These are phyloP conservation scores for Globodera ellingtonae DNA, from an alignment of 1,140 invertebrate species.

Conservation along the genomic window DNA sequence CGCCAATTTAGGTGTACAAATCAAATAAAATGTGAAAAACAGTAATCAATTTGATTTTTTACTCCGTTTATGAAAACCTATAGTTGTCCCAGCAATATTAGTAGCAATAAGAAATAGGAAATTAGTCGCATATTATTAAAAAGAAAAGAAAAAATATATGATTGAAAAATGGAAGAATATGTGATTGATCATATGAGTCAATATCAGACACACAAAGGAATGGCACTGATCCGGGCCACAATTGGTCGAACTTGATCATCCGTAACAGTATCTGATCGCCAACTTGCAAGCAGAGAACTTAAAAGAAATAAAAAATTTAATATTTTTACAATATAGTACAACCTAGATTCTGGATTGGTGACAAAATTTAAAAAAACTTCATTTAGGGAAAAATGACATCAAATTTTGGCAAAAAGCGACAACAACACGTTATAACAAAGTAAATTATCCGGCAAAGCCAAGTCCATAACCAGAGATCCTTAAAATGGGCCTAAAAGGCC, in stretches of 20 bases:
- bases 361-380: too few relatives aligned
- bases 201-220: conserved; percentile 14
- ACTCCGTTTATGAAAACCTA: background rate
- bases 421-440: too few relatives aligned
- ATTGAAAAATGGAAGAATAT: too few relatives aligned
- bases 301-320: background rate
- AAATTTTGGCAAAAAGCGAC: too few relatives aligned
- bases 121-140: background rate
- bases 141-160: background rate
- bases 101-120: background rate
- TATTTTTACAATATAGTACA: background rate
- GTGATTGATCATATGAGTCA: background rate
- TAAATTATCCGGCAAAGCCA: too few relatives aligned
- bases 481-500: too few relatives aligned
- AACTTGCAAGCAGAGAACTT: conserved; percentile 3
- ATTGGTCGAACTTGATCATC: conserved; percentile 24
- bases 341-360: too few relatives aligned
- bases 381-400: too few relatives aligned
- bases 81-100: background rate
- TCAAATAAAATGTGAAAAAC: conserved; percentile 27
- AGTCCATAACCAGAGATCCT: too few relatives aligned
- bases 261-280: conserved; percentile 13
- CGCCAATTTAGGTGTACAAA: conserved; percentile 4
- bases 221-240: conserved; percentile 16
- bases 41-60: background rate